Conservation (phyloP, 2,888 invertebrate genomes). For the Tridacna gigas region DNA sequence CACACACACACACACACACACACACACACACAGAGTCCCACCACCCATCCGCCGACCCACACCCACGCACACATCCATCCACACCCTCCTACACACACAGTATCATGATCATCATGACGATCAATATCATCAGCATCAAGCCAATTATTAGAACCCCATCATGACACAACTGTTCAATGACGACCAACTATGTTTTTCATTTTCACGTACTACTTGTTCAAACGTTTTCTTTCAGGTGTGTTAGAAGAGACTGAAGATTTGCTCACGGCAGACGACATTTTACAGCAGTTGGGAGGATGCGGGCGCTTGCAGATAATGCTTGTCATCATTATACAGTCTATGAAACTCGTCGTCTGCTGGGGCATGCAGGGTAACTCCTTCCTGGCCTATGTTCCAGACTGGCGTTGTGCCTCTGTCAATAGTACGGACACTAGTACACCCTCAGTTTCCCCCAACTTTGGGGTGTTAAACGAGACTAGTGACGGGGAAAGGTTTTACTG, state of each 20-base stretch:
- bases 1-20: too few species aligned
- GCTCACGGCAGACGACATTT: conserved; percentile 32
- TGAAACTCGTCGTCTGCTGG: conserved; percentile 50
- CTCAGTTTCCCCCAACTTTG: neutral
- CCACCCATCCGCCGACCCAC: too few species aligned
- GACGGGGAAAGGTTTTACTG: neutral
- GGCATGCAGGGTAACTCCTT: conserved; percentile 39
- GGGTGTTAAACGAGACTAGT: neutral
- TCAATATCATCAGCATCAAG: too few species aligned
- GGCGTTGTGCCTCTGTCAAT: conserved; percentile 35
- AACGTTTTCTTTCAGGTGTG: neutral
- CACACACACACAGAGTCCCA: too few species aligned
- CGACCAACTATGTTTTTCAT: too few species aligned
- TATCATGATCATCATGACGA: too few species aligned
- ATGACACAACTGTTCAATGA: too few species aligned
- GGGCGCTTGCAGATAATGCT: conserved; percentile 36
- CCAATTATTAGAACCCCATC: too few species aligned
- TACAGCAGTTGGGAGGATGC: conserved; percentile 33
- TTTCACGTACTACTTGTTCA: too few species aligned
- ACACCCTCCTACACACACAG: too few species aligned
- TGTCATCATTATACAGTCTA: conserved; percentile 36
- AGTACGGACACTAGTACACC: neutral
- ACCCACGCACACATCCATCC: too few species aligned
- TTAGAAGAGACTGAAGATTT: neutral
- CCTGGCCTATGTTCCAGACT: conserved; percentile 42